These are phyloP conservation scores for Esox niger DNA, from an alignment of 2,113 vertebrate species.

Conservation along the genomic window DNA sequence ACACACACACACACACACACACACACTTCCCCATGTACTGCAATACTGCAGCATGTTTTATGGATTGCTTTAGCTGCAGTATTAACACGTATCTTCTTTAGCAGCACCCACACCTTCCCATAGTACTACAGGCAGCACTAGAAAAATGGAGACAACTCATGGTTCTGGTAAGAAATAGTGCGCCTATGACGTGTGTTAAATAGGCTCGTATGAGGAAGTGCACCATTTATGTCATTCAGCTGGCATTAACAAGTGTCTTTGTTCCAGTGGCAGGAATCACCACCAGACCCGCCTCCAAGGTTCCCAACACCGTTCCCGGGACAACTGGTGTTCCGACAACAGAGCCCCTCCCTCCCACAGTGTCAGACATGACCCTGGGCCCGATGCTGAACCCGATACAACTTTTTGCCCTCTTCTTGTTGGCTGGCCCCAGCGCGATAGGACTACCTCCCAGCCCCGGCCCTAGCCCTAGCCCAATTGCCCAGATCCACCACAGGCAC, in stretches of 20 bases:
- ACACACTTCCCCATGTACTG: not conserved
- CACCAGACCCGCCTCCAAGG: constrained; percentile 14
- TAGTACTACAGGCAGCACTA: constrained; percentile 46
- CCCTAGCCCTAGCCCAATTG: constrained; percentile 17
- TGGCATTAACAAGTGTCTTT: not conserved
- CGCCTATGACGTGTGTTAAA: not conserved
- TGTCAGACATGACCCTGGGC: constrained; percentile 19
- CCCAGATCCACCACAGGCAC: constrained; percentile 36
- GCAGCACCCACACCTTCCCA: constrained; percentile 41
- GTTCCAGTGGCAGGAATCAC: constrained; percentile 41
- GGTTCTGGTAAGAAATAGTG: constrained; percentile 41
- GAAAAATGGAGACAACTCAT: constrained; percentile 54
- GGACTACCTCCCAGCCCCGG: not conserved
- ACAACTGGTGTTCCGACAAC: constrained; percentile 48
- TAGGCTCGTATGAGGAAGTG: constrained; percentile 5
- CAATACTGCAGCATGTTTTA: not conserved
- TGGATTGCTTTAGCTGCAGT: too few species aligned
- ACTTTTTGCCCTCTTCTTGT: not conserved
- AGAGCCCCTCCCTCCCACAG: constrained; percentile 39
- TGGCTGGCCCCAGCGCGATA: not conserved
- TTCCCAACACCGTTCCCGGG: constrained; percentile 4
- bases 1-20: not conserved
- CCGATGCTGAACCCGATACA: not conserved
- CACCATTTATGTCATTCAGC: too few species aligned
- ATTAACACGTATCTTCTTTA: too few species aligned